A percentile compares a stretch with the other conserved stretches of the same genome.
Evolutionary conservation across 2,797 vertebrate species (phyloP).

Genomic region (Pseudochromis fuscus): DNA sequence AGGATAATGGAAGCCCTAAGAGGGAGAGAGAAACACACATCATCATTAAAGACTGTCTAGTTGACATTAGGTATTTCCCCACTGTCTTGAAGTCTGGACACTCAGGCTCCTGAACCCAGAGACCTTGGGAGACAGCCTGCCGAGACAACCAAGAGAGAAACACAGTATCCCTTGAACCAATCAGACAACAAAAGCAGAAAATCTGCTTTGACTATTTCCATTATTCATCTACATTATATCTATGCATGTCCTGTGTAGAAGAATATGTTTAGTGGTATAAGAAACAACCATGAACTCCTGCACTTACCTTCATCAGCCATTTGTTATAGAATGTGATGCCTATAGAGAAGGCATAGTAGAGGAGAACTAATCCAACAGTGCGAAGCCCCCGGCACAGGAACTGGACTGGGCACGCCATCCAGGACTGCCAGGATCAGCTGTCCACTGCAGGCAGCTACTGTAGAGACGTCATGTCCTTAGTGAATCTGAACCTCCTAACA

Average conservation of each 20-base stretch:
- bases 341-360: constrained; percentile 94
- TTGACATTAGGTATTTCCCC: background rate
- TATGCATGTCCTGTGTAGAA: too few species aligned
- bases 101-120: background rate
- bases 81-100: background rate
- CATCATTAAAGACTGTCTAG: background rate
- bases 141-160: background rate
- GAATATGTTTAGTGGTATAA: too few species aligned
- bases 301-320: constrained; percentile 91
- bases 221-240: too few species aligned
- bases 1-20: constrained; percentile 92
- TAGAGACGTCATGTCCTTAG: constrained; percentile 26
- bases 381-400: constrained; percentile 83
- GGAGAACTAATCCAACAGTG: constrained; percentile 87
- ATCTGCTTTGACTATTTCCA: too few species aligned
- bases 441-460: constrained; percentile 39
- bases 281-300: background rate
- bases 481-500: background rate
- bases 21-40: constrained; percentile 19
- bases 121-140: background rate
- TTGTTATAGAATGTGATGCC: constrained; percentile 98
- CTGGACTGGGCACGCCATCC: constrained; percentile 80
- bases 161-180: too few species aligned
- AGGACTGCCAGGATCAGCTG: constrained; percentile 27
- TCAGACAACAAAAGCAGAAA: too few species aligned